Conservation (phyloP, 2,113 vertebrate genomes). For the Cyanistes caeruleus region DNA sequence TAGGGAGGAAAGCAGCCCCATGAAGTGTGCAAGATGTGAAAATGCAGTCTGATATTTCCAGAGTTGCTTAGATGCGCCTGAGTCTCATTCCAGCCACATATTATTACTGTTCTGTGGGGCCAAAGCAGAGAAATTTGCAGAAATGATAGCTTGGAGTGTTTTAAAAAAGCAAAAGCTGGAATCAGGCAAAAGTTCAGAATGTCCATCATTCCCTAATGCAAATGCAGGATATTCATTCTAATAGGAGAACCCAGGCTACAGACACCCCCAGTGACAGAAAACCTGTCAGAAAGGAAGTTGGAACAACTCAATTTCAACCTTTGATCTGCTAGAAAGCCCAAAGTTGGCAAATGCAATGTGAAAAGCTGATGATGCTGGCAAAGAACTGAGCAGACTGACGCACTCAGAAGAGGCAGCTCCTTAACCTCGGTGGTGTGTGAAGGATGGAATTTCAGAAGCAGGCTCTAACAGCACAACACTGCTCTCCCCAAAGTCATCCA, state of each 20-base stretch:
- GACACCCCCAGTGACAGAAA: background rate
- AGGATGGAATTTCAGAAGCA: slow-evolving; percentile 14
- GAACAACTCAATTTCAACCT: background rate
- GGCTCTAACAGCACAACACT: background rate
- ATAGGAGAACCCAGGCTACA: background rate
- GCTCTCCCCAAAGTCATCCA: background rate
- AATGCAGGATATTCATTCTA: background rate
- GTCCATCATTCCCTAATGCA: background rate
- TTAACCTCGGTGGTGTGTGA: background rate
- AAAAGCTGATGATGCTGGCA: slow-evolving; percentile 12
- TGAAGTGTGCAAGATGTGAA: background rate
- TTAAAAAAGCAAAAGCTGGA: background rate
- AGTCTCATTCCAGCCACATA: background rate
- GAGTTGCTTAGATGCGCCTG: background rate
- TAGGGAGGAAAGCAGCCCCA: background rate
- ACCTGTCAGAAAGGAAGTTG: background rate
- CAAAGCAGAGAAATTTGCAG: background rate
- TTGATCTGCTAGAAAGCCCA: background rate
- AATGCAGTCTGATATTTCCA: background rate
- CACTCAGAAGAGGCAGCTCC: background rate
- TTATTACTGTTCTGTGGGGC: background rate
- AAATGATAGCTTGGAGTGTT: background rate
- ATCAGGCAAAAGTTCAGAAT: background rate
- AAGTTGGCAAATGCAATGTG: background rate
- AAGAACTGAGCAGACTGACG: background rate